A percentile compares a stretch with the other conserved stretches of the same genome.
These are phyloP conservation scores for Nematolebias whitei DNA, from an alignment of 2,113 vertebrate genomes.

Conservation along the genomic window DNA sequence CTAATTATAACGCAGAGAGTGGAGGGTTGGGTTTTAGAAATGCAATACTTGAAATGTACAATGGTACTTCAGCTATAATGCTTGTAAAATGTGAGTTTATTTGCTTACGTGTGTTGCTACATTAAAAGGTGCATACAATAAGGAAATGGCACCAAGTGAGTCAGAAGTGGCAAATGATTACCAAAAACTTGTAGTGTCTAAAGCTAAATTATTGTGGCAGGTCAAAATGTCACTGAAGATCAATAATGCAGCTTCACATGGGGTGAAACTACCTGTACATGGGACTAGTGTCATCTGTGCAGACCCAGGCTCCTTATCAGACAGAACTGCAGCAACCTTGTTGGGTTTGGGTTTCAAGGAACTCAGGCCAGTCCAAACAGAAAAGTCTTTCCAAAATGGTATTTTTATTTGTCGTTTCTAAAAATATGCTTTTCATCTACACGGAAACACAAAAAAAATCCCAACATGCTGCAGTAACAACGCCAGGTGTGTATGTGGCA, in stretches of 20 bases:
- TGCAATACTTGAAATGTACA: slow-evolving; percentile 21
- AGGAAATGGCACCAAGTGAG: too few relatives aligned
- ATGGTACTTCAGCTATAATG: slow-evolving; percentile 2
- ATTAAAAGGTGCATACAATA: neutral
- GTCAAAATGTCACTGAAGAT: slow-evolving; percentile 11
- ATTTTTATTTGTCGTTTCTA: too few relatives aligned
- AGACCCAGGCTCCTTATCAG: neutral
- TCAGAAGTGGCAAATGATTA: too few relatives aligned
- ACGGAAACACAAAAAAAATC: too few relatives aligned
- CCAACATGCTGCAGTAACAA: too few relatives aligned
- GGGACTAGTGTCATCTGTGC: slow-evolving; percentile 35
- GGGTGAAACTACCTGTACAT: slow-evolving; percentile 20
- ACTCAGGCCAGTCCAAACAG: neutral
- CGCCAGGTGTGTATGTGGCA: too few relatives aligned
- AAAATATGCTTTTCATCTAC: too few relatives aligned
- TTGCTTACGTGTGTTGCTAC: too few relatives aligned
- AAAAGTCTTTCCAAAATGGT: too few relatives aligned
- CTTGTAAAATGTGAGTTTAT: too few relatives aligned
- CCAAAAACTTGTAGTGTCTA: slow-evolving; percentile 1
- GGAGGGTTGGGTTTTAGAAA: slow-evolving; percentile 20
- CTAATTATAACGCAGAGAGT: slow-evolving; percentile 56
- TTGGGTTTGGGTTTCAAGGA: neutral
- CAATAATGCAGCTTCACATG: slow-evolving; percentile 19
- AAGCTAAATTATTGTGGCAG: neutral
- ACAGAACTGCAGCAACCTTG: neutral